Evolutionary conservation across 2,797 vertebrate species (phyloP).

Genomic region (Mycteria americana): DNA sequence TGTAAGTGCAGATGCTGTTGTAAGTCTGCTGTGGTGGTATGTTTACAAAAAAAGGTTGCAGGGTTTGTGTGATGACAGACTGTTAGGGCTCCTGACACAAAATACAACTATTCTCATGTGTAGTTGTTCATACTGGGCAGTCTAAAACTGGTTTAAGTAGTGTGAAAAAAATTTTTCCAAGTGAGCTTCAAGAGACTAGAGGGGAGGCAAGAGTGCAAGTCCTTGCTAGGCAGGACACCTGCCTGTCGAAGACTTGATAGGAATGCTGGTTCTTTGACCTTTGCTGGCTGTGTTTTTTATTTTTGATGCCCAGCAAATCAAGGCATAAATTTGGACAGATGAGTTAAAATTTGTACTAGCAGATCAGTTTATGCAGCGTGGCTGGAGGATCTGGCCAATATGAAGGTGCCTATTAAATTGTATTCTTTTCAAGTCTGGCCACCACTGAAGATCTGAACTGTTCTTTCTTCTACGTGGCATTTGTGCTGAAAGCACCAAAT

Average conservation of each 20-base stretch:
- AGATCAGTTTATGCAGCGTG: background rate
- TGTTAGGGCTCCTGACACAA: background rate
- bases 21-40: background rate
- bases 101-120: background rate
- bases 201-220: background rate
- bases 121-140: background rate
- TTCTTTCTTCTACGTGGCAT: background rate
- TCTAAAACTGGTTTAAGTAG: background rate
- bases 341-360: background rate
- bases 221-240: background rate
- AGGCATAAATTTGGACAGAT: background rate
- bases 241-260: background rate
- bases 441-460: background rate
- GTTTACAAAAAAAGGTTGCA: background rate
- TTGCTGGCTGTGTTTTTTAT: background rate
- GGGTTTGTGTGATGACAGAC: background rate
- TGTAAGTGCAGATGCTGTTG: background rate
- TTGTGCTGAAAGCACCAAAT: background rate
- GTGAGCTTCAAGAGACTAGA: background rate
- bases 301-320: background rate
- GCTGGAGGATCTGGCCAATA: background rate
- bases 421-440: background rate
- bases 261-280: background rate
- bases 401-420: background rate
- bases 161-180: background rate